These are phyloP conservation scores for Pluvialis apricaria DNA, from an alignment of 2,113 vertebrate species.

Conservation along the genomic window DNA sequence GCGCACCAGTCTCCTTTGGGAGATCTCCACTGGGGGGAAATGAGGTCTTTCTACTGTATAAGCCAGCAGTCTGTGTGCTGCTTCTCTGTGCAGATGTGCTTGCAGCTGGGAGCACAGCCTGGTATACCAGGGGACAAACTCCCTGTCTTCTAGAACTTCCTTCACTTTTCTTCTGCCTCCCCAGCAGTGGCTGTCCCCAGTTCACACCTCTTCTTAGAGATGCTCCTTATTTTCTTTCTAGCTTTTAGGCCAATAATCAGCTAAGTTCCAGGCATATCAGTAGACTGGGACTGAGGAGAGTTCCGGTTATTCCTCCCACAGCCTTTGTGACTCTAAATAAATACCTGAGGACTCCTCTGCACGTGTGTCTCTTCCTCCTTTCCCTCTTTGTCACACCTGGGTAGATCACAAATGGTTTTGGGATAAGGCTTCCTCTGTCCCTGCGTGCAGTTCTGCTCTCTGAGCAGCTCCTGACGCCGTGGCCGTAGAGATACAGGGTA, in stretches of 20 bases:
- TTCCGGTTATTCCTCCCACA: background rate
- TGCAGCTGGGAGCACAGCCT: background rate
- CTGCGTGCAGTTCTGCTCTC: background rate
- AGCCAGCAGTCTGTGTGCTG: background rate
- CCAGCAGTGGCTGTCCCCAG: background rate
- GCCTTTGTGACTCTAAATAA: background rate
- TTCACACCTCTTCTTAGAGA: background rate
- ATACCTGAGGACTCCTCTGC: background rate
- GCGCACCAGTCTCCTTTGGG: fast-evolving
- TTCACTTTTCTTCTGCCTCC: background rate
- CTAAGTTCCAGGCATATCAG: background rate
- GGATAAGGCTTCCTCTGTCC: background rate
- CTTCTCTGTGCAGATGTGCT: background rate
- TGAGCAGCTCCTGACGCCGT: background rate
- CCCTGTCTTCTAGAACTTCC: background rate
- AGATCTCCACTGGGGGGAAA: background rate
- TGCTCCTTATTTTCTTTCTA: background rate
- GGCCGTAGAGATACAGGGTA: fast-evolving
- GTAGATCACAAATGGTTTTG: background rate
- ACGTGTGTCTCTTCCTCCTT: background rate
- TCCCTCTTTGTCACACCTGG: fast-evolving
- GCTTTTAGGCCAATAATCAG: background rate
- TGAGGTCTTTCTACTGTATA: background rate
- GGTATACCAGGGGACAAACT: background rate
- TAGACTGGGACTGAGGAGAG: background rate